Evolutionary conservation across 1,140 invertebrate genomes (phyloP).

Genomic region (Aricia agestis): DNA sequence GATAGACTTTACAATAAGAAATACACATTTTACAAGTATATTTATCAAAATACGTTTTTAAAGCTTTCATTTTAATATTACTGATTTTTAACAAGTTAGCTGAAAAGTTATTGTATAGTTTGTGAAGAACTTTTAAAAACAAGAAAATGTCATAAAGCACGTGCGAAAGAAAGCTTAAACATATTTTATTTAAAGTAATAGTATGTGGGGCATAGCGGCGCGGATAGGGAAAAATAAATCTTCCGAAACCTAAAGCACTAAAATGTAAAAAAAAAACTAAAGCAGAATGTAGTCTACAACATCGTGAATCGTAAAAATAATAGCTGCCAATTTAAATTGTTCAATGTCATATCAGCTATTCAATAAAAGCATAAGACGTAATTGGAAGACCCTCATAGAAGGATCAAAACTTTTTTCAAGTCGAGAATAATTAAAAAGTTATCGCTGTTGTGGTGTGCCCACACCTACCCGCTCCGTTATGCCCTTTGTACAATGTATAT

Average conservation of each 20-base stretch:
- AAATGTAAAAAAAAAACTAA: background rate
- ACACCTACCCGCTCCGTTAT: background rate
- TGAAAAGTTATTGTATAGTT: background rate
- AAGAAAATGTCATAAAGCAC: no score
- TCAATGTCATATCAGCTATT: no score
- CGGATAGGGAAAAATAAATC: background rate
- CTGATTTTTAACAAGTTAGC: background rate
- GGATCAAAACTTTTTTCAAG: background rate
- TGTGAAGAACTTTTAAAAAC: no score
- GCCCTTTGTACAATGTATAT: no score
- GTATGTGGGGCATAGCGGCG: background rate
- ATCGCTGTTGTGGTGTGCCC: background rate
- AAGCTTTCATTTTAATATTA: slow-evolving; percentile 20
- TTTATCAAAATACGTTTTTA: slow-evolving; percentile 19
- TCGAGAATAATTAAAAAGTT: background rate
- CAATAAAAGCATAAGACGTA: no score
- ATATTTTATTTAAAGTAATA: background rate
- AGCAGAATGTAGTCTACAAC: no score
- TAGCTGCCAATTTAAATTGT: no score
- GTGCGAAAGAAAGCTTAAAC: background rate
- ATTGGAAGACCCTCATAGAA: no score
- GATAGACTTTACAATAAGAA: background rate
- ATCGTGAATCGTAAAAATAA: no score
- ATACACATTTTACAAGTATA: slow-evolving; percentile 12
- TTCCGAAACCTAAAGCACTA: background rate